Evolutionary conservation across 2,888 invertebrate genomes (phyloP), one percentile per base, ranked within the genome.

Genomic region (Hirtodrosophila confusa): DNA sequence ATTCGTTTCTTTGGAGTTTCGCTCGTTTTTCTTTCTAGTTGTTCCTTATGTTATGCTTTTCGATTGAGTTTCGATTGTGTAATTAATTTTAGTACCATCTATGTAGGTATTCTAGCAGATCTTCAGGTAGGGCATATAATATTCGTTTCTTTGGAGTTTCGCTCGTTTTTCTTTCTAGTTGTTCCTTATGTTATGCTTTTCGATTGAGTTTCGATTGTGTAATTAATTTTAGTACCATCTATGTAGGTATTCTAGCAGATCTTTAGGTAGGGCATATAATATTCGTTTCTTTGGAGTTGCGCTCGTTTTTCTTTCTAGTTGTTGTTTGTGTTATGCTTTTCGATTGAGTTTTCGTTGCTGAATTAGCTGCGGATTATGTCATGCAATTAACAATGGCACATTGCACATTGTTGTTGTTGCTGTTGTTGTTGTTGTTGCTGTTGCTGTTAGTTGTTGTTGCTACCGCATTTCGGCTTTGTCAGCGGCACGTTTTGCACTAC

Each of bases 201-300:
- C 69, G 78, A 83, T 83, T 82, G 88, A 83, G 83, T 87, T 86
- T 84, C n/a, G n/a, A n/a, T n/a, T n/a, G n/a, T n/a, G n/a, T n/a
- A n/a, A n/a, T n/a, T n/a, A n/a, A n/a, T n/a, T 17, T 17, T 17
- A 17, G 17, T 17, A 17, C 17, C 17, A 17, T 17, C 17, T 17
- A 17, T 17, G 17, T 17, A 17, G 17, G 1, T 17, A 17, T 17
- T 1, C 17, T 17, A 17, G 17, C 17, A 17, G 17, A 17, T 17
- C 17, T 35, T 23, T 2, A 12, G 29, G 3, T 12, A 64, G 55
- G 27, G 58, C 35, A 66, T 65, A 12, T 2, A 17, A 8, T 12
- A 11, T 45, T 65, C 66, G 37, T 24, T 33, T 17, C 4, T 9
- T 31, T 51, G 12, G n/a, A 0, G 5, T 35, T 40, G n/a, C 37